Base-by-base conservation (phyloP, 53 echinoderm and acorn worm species). In the Apostichopus leukothele region DNA sequence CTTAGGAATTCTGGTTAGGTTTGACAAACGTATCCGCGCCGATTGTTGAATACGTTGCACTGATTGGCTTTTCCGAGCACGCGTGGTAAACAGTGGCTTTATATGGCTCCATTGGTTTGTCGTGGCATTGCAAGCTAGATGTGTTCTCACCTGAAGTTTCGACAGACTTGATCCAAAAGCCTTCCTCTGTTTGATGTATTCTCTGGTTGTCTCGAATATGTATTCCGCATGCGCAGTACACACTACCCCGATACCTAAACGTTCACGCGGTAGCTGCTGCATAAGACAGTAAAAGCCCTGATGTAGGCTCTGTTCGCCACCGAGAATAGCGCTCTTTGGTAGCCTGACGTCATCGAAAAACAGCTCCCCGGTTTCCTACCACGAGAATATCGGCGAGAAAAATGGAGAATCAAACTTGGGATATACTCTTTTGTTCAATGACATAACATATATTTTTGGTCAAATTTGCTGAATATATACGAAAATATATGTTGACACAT, bases 311-410 rank as follows among this genome's bases (percentile, higher is more conserved):
- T 77, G 16, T 21, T 83, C 86, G 83, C 88, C 74, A 4, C 92
- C 92, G 27, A 92, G 74, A 16, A 92, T 22, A n/a, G 92, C 84
- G 77, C 66, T 76, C 18, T 59, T 25, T 7, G 92, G 92, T 54
- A 92, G 73, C 19, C 92, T 23, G 0, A 92, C 92, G 83, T 92
- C 92, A 73, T 92, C 84, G 75, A 92, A 92, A 67, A 84, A 92
- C 4, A 92, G 26, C 68, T 92, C 89, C 25, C 85, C 84, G 14
- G 83, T 74, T 51, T 91, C 91, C 91, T 91, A 26, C 18, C 20
- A 57, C 10, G 57, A 57, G 10, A 57, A 10, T 57, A 5, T 18
- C 6, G n/a, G 13, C 71, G 18, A 18, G 68, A 18, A 18, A 19
- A 71, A 71, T 71, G n/a, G 16, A 71, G 71, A 19, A 19, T 6